Evolutionary conservation across 2,113 vertebrate species (phyloP).

Genomic region (Pomatostomus ruficeps): DNA sequence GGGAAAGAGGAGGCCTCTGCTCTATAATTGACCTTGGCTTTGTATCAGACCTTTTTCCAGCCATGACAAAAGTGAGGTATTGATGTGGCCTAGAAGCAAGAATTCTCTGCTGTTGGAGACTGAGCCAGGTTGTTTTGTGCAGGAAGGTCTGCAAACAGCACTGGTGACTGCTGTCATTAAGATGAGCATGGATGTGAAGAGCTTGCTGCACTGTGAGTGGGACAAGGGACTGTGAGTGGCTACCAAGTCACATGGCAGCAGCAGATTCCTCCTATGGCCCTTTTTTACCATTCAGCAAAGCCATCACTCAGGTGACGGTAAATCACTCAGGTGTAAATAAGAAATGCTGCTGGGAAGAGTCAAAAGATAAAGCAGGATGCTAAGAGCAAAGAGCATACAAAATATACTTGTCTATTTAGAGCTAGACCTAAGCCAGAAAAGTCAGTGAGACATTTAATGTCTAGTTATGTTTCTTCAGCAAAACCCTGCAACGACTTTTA

Average conservation of each 20-base stretch:
- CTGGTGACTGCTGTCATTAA: not conserved
- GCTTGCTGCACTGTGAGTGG: not conserved
- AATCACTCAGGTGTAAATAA: not conserved
- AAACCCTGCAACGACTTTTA: not conserved
- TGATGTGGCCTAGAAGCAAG: rapidly evolving
- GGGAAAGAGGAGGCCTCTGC: not conserved
- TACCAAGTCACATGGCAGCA: not conserved
- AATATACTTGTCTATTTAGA: not conserved
- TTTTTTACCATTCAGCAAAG: not conserved
- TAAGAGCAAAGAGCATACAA: not conserved
- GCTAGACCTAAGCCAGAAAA: not conserved
- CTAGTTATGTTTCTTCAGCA: not conserved
- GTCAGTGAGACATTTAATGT: not conserved
- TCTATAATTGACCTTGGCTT: not conserved
- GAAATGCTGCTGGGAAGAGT: not conserved
- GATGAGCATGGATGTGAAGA: not conserved
- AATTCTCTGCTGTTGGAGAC: not conserved
- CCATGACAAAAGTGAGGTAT: not conserved
- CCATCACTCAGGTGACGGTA: not conserved
- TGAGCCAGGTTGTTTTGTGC: not conserved
- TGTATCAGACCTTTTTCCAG: not conserved
- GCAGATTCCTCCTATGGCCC: not conserved
- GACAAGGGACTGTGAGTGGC: not conserved
- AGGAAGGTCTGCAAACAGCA: not conserved
- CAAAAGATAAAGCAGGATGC: not conserved